Conservation (phyloP, 2,113 vertebrate genomes). For the Holacanthus passer region DNA sequence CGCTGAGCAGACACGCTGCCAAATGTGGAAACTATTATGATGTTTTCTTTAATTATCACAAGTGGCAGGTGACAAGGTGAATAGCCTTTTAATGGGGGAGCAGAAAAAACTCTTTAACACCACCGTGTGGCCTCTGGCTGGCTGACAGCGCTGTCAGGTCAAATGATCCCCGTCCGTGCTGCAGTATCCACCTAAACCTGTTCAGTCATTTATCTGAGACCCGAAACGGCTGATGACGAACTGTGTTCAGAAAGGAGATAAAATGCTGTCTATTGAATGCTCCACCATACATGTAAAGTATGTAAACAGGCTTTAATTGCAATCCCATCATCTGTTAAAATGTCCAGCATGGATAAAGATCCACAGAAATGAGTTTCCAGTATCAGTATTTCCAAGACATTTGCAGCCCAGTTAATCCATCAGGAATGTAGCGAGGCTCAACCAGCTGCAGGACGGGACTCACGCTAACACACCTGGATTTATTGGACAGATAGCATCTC, state of each 20-base stretch:
- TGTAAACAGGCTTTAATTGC: constrained; percentile 9
- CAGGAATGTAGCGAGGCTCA: constrained; percentile 60
- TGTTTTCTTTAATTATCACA: constrained; percentile 79
- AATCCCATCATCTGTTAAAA: constrained; percentile 22
- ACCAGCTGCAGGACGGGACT: constrained; percentile 46
- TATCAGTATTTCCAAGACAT: constrained; percentile 38
- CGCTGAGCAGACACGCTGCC: constrained; percentile 27
- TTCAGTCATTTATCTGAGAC: constrained; percentile 17
- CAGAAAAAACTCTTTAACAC: constrained; percentile 63
- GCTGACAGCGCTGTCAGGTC: constrained; percentile 44
- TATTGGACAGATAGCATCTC: constrained; percentile 64
- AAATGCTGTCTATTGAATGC: not conserved
- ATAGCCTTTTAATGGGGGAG: constrained; percentile 68
- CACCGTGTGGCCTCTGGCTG: constrained; percentile 56
- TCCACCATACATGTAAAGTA: not conserved
- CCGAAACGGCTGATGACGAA: not conserved
- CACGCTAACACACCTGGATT: constrained; percentile 64
- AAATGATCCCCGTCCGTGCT: constrained; percentile 17
- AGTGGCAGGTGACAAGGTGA: constrained; percentile 78
- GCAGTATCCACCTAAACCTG: not conserved
- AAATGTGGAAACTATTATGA: constrained; percentile 75
- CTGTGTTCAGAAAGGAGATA: constrained; percentile 1
- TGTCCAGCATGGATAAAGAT: constrained; percentile 17
- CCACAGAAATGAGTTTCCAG: constrained; percentile 32
- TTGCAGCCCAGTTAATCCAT: constrained; percentile 48